Percentiles rank a stretch among this genome's conserved stretches.
Conservation (phyloP, 1,140 invertebrate species). For the Lasioglossum baleicum region DNA sequence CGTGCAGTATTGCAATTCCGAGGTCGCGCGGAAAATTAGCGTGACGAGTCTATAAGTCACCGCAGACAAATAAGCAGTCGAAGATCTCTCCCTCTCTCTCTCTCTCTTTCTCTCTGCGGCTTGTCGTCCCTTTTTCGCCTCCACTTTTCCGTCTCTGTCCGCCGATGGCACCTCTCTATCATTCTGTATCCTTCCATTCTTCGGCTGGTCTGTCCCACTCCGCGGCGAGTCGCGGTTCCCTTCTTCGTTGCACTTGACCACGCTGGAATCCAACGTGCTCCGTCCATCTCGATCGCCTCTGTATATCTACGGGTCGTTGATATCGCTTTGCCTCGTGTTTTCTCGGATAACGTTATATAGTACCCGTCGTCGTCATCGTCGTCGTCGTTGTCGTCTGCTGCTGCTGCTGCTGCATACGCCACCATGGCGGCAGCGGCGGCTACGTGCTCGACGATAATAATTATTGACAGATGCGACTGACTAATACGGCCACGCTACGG, state of each 20-base stretch:
- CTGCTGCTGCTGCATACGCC: slow-evolving; percentile 43
- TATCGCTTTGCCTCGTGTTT: slow-evolving; percentile 65
- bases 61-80: slow-evolving; percentile 21
- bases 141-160: neutral
- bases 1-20: neutral
- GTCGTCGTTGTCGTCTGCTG: slow-evolving; percentile 4
- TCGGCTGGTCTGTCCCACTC: neutral
- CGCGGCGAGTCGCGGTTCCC: neutral
- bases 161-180: neutral
- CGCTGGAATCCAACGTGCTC: neutral
- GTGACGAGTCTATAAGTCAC: slow-evolving; percentile 22
- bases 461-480: slow-evolving; percentile 65
- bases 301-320: slow-evolving; percentile 67
- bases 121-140: neutral
- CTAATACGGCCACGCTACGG: slow-evolving; percentile 44
- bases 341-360: slow-evolving; percentile 60
- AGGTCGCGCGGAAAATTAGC: slow-evolving; percentile 11
- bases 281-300: neutral
- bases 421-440: slow-evolving; percentile 10
- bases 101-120: too few species aligned
- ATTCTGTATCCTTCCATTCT: slow-evolving; percentile 34
- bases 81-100: slow-evolving; percentile 18
- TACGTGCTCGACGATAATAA: slow-evolving; percentile 57
- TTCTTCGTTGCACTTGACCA: neutral
- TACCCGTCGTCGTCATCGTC: neutral